Conservation (phyloP, 2,113 vertebrate species). For the Sinocyclocheilus anshuiensis region DNA sequence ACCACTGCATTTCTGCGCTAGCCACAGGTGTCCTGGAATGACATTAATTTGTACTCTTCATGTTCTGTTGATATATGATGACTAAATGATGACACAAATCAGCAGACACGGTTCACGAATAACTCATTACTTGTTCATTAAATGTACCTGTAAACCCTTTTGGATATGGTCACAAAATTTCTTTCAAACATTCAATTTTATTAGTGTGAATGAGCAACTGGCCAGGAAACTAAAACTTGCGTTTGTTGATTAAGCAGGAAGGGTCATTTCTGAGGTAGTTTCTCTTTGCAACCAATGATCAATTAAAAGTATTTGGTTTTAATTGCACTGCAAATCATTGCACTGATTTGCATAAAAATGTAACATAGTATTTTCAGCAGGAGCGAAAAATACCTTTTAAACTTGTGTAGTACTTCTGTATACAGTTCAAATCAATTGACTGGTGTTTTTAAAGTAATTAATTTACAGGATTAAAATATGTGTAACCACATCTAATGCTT, state of each 20-base stretch:
- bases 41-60: not conserved
- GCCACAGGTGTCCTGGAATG: conserved; percentile 9
- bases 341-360: not conserved
- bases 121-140: conserved; percentile 11
- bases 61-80: not conserved
- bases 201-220: not conserved
- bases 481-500: too few relatives aligned
- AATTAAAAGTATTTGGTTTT: not conserved
- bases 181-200: not conserved
- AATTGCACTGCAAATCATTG: too few relatives aligned
- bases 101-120: not conserved
- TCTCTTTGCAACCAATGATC: not conserved
- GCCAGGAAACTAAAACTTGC: too few relatives aligned
- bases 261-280: not conserved
- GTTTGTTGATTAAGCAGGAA: not conserved
- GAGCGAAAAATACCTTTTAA: not conserved
- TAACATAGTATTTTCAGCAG: too few relatives aligned
- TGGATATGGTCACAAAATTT: not conserved
- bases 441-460: not conserved
- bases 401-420: not conserved
- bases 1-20: conserved; percentile 15
- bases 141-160: not conserved
- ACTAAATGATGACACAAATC: conserved; percentile 23
- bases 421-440: not conserved
- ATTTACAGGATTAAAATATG: not conserved